These are phyloP conservation scores for Marisa cornuarietis DNA, from an alignment of 1,140 invertebrate species.

Conservation along the genomic window DNA sequence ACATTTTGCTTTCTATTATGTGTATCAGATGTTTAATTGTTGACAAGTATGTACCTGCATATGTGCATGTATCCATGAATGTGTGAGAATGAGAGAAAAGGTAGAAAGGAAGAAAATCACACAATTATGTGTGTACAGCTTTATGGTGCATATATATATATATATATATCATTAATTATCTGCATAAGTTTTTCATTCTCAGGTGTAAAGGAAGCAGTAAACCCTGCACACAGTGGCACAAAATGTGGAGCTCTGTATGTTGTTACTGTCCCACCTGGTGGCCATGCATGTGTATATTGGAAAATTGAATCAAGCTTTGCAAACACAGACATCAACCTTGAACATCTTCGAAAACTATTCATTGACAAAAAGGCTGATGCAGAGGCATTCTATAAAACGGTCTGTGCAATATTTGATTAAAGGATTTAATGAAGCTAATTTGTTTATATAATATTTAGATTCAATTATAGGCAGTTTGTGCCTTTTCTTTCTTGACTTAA, in stretches of 20 bases:
- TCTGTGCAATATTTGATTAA: conserved; percentile 15
- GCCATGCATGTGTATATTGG: conserved; percentile 35
- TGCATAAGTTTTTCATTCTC: conserved; percentile 1
- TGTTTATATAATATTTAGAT: neutral
- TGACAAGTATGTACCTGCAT: neutral
- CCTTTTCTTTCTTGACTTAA: no score
- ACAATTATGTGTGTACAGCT: no score
- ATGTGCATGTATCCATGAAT: neutral
- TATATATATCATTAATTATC: neutral
- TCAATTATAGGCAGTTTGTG: no score
- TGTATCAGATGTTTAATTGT: no score
- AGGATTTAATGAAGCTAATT: neutral
- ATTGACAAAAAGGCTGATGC: conserved; percentile 44
- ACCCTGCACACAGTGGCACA: conserved; percentile 44
- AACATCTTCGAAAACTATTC: conserved; percentile 43
- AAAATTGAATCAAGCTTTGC: conserved; percentile 23
- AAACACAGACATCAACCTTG: neutral
- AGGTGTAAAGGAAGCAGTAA: conserved; percentile 49
- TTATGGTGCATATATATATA: neutral
- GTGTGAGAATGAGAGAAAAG: neutral
- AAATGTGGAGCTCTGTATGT: conserved; percentile 56
- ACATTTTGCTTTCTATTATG: no score
- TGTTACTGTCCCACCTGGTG: conserved; percentile 40
- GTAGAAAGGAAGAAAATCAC: no score
- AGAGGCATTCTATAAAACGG: conserved; percentile 49